Percentiles rank a stretch among this genome's conserved stretches.
phyloP scores from a whole-genome alignment of 2,113 vertebrate genomes.

The Sinocyclocheilus maitianheensis region DNA sequence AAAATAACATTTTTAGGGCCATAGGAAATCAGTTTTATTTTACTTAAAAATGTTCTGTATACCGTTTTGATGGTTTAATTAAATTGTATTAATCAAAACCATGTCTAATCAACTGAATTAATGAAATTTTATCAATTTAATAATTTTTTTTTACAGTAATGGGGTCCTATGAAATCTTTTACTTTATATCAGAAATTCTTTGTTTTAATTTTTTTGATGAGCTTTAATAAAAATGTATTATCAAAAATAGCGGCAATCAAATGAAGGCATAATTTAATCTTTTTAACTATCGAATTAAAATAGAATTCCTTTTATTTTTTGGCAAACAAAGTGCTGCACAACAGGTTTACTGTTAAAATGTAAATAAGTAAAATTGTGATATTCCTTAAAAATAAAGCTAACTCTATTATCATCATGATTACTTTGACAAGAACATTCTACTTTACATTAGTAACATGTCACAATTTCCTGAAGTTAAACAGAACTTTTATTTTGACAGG shows the following conservation, averaged over 20 bases:
- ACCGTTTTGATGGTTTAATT: neutral
- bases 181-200: no score
- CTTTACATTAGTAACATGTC: neutral
- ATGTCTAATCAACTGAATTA: neutral
- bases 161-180: no score
- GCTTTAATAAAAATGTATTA: neutral
- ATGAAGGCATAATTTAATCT: neutral
- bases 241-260: neutral
- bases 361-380: no score
- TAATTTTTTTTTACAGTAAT: neutral
- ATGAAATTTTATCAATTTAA: neutral
- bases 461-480: neutral
- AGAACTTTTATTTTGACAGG: neutral
- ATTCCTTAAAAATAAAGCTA: no score
- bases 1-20: no score
- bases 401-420: neutral
- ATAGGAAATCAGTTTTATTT: no score
- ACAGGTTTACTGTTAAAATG: no score
- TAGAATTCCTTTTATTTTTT: no score
- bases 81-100: neutral
- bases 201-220: no score
- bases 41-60: no score
- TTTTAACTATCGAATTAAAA: neutral
- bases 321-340: no score
- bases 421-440: neutral